Evolutionary conservation across 1,140 invertebrate genomes (phyloP), one percentile per base, ranked within the genome.

Genomic region (Cyclargus thomasi): DNA sequence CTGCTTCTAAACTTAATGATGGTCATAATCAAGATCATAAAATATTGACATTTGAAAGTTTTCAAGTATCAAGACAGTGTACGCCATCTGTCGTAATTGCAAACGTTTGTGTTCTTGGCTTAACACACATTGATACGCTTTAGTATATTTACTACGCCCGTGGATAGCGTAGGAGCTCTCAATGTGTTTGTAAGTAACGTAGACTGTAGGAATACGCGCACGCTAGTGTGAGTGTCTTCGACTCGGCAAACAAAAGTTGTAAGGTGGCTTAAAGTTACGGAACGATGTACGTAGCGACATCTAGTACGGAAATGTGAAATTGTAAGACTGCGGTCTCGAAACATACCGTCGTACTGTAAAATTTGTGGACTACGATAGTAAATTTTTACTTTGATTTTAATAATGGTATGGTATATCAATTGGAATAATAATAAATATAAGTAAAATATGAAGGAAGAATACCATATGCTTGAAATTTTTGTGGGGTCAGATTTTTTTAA

Each of bases 271-370:
- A 39, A 59, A 36, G 23, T 67, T 29, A 22, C 55, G 35, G 57
- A 67, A 67, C 65, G 55, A 59, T 18, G 18, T 57, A 39, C 10
- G 74, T 80, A 88, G 78, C 82, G 86, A 75, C 86, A 88, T 86
- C 86, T 88, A 81, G 78, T 79, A 64, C 18, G 11, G 35, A 62
- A 53, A 18, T 53, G 53, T 65, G 63, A 69, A 84, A 88, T 74
- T 65, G 78, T 47, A 66, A 69, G 20, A 62, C 63, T 11, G 73
- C 70, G 69, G 21, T 23, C 53, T 16, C 67, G 17, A 22, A 62
- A 66, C 57, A 87, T 68, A 84, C 75, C 63, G 76, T 10, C 17
- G 77, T 22, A 74, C 53, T 36, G 75, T 64, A 65, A 70, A 67
- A 65, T 72, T 78, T 77, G 17, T 67, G 36, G 18, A 63, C 22